A percentile compares a stretch with the other conserved stretches of the same genome.
Evolutionary conservation across 1,140 invertebrate species (phyloP).

Genomic region (Elymnias hypermnestra): DNA sequence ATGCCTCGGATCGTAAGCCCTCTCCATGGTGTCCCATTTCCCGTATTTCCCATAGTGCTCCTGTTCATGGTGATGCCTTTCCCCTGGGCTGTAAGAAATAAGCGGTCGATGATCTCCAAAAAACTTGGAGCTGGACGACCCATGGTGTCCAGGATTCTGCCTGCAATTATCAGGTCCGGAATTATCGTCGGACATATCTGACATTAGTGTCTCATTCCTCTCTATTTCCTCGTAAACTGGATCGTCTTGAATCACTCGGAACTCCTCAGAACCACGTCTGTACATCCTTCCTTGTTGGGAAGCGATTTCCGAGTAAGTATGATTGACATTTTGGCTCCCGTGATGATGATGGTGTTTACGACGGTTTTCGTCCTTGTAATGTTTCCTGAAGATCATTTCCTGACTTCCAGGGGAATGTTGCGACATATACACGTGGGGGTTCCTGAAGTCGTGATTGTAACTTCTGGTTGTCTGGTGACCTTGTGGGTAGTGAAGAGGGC

Average conservation of each 20-base stretch:
- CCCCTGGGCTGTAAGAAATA: constrained; percentile 81
- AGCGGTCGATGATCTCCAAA: constrained; percentile 88
- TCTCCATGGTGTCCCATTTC: constrained; percentile 79
- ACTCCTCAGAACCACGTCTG: constrained; percentile 67
- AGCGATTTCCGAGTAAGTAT: constrained; percentile 79
- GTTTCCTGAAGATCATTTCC: constrained; percentile 67
- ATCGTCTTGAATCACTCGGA: constrained; percentile 79
- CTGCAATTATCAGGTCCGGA: constrained; percentile 85
- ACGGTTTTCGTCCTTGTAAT: constrained; percentile 62
- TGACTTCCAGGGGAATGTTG: constrained; percentile 70
- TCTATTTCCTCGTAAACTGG: constrained; percentile 91
- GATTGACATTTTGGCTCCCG: constrained; percentile 67
- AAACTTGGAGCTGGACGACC: constrained; percentile 81
- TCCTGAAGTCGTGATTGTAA: constrained; percentile 79
- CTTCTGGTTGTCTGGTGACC: constrained; percentile 67
- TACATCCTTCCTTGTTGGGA: constrained; percentile 68
- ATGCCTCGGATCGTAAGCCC: constrained; percentile 64
- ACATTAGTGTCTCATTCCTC: constrained; percentile 82
- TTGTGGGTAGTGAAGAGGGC: constrained; percentile 57
- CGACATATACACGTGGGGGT: constrained; percentile 69
- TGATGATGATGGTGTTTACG: constrained; percentile 67
- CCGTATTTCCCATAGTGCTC: constrained; percentile 74
- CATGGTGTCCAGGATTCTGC: constrained; percentile 59
- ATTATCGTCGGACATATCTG: constrained; percentile 88
- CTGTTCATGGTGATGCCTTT: constrained; percentile 73